Conservation (phyloP, 2,113 vertebrate species). For the Neogobius melanostomus region DNA sequence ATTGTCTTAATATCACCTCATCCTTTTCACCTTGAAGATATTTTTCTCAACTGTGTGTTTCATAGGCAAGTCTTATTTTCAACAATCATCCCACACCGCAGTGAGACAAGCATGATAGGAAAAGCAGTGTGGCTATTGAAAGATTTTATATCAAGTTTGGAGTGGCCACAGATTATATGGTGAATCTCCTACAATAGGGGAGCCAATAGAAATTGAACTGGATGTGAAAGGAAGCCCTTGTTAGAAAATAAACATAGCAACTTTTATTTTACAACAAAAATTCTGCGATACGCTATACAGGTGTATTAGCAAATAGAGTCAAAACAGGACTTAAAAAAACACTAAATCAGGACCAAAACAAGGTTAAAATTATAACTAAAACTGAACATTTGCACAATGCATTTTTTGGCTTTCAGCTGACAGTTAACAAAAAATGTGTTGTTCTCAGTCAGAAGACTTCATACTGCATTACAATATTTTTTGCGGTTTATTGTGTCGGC, state of each 20-base stretch:
- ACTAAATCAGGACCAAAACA: too few species aligned
- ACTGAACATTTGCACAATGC: too few species aligned
- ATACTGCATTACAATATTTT: too few species aligned
- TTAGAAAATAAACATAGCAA: conserved; percentile 27
- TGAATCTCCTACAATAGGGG: conserved; percentile 56
- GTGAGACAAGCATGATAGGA: conserved; percentile 31
- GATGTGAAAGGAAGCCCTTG: conserved; percentile 37
- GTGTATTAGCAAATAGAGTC: background rate
- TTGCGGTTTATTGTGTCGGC: too few species aligned
- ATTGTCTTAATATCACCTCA: conserved; percentile 28
- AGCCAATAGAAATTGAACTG: conserved; percentile 30
- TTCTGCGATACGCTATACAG: background rate
- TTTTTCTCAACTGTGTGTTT: conserved; percentile 38
- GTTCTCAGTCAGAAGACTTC: too few species aligned
- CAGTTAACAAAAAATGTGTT: too few species aligned
- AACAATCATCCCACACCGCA: conserved; percentile 15
- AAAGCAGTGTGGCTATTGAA: conserved; percentile 40
- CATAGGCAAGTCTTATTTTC: conserved; percentile 37
- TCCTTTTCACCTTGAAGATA: conserved; percentile 25
- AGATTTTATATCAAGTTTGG: conserved; percentile 45
- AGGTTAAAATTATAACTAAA: too few species aligned
- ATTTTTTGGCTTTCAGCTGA: too few species aligned
- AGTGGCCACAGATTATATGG: conserved; percentile 30
- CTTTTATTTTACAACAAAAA: background rate
- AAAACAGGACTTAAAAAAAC: too few species aligned